A percentile compares a stretch with the other conserved stretches of the same genome.
These are phyloP conservation scores for Pollenia angustigena DNA, from an alignment of 2,888 invertebrate genomes.

Conservation along the genomic window DNA sequence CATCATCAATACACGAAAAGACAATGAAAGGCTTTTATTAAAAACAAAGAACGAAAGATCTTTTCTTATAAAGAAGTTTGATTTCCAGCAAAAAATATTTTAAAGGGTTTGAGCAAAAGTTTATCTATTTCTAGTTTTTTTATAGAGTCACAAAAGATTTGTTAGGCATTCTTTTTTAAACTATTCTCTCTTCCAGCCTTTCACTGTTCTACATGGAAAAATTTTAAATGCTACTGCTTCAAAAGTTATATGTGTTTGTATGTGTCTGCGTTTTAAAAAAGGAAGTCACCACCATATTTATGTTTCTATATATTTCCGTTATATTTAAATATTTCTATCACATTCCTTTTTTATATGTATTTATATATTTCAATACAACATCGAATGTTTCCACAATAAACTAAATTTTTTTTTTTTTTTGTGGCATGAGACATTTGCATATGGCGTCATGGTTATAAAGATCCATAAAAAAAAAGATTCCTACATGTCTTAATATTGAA, in stretches of 20 bases:
- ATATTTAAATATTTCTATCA: slow-evolving; percentile 64
- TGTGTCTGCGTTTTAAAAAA: slow-evolving; percentile 6
- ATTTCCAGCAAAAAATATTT: too few species aligned
- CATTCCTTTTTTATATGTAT: slow-evolving; percentile 37
- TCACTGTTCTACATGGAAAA: neutral
- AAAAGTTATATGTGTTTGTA: neutral
- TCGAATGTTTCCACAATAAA: slow-evolving; percentile 2
- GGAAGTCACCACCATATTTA: slow-evolving; percentile 72
- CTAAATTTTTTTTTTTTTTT: neutral
- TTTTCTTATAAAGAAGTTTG: too few species aligned
- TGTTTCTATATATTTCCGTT: slow-evolving; percentile 69
- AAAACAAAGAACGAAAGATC: too few species aligned
- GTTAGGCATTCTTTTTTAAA: too few species aligned
- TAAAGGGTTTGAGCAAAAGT: too few species aligned
- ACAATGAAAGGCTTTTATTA: too few species aligned
- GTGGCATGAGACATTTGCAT: slow-evolving; percentile 77
- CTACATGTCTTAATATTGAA: slow-evolving; percentile 51
- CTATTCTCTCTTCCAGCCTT: too few species aligned
- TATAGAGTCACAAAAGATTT: too few species aligned
- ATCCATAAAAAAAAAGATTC: slow-evolving; percentile 53
- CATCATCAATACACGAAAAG: slow-evolving; percentile 49
- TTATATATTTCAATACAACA: slow-evolving; percentile 51
- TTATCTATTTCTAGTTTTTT: too few species aligned
- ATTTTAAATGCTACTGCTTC: slow-evolving; percentile 1
- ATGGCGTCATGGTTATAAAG: slow-evolving; percentile 76